phyloP scores from a whole-genome alignment of 2,797 vertebrate species.

The Acanthiza pusilla region DNA sequence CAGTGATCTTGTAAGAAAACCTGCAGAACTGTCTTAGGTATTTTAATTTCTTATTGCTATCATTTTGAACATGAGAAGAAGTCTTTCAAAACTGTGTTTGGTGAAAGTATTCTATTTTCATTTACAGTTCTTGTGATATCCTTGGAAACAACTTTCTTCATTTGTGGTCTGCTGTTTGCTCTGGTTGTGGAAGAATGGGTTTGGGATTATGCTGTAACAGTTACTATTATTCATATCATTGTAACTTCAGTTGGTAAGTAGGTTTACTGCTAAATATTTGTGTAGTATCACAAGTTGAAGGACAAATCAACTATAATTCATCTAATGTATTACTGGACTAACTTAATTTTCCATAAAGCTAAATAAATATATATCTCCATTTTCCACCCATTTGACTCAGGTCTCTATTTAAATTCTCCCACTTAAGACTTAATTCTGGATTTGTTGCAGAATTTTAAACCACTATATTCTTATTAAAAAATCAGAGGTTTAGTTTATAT shows the following conservation, averaged over 20 bases:
- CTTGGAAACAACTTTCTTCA: constrained; percentile 82
- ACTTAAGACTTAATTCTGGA: neutral
- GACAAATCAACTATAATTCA: neutral
- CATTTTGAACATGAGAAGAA: neutral
- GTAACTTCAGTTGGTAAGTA: constrained; percentile 80
- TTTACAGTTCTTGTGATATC: constrained; percentile 84
- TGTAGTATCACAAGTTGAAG: neutral
- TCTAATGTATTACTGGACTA: neutral
- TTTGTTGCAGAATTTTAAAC: neutral
- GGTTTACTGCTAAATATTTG: neutral
- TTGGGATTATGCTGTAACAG: constrained; percentile 89
- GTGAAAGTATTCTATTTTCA: neutral
- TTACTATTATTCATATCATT: constrained; percentile 84
- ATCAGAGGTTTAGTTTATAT: neutral
- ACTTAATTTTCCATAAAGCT: neutral
- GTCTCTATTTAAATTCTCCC: neutral
- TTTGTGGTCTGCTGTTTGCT: constrained; percentile 83
- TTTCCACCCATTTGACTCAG: neutral
- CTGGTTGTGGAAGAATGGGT: constrained; percentile 90
- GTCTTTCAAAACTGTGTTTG: neutral
- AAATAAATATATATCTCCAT: neutral
- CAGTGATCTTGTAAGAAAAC: neutral
- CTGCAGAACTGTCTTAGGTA: neutral
- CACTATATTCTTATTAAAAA: neutral
- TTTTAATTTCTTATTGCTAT: neutral